A percentile compares a stretch with the other conserved stretches of the same genome.
These are phyloP conservation scores for Nannospalax galili DNA, from an alignment of 2,113 vertebrate species.

Conservation along the genomic window DNA sequence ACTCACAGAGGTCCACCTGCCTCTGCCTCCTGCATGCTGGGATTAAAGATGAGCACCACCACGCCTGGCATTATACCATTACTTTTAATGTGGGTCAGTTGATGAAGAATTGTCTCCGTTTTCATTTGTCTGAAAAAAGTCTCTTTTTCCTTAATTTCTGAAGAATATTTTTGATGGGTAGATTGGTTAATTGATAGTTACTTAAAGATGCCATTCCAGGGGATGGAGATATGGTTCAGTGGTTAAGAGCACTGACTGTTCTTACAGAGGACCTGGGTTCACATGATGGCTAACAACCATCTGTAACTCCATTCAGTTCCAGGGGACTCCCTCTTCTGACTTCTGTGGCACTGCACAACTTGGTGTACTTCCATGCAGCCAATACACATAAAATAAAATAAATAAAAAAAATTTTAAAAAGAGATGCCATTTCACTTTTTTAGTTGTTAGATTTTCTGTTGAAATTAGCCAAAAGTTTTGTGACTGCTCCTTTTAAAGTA, in stretches of 20 bases:
- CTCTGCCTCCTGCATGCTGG: background rate
- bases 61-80: background rate
- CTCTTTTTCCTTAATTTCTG: background rate
- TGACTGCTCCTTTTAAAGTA: background rate
- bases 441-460: background rate
- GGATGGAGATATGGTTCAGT: no score
- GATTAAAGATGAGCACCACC: background rate
- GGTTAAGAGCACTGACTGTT: no score
- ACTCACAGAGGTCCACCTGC: background rate
- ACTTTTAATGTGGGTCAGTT: constrained; percentile 21
- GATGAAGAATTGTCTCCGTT: background rate
- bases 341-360: no score
- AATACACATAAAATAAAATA: no score
- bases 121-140: constrained; percentile 37
- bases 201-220: no score
- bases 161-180: background rate
- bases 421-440: background rate
- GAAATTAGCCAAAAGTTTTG: constrained; percentile 7
- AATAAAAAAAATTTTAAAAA: no score
- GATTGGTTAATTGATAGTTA: background rate
- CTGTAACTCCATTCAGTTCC: no score
- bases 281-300: no score
- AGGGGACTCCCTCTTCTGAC: no score
- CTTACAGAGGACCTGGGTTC: no score
- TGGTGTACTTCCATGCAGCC: no score